phyloP scores from a whole-genome alignment of 2,797 vertebrate species.

The Eremophila alpestris region DNA sequence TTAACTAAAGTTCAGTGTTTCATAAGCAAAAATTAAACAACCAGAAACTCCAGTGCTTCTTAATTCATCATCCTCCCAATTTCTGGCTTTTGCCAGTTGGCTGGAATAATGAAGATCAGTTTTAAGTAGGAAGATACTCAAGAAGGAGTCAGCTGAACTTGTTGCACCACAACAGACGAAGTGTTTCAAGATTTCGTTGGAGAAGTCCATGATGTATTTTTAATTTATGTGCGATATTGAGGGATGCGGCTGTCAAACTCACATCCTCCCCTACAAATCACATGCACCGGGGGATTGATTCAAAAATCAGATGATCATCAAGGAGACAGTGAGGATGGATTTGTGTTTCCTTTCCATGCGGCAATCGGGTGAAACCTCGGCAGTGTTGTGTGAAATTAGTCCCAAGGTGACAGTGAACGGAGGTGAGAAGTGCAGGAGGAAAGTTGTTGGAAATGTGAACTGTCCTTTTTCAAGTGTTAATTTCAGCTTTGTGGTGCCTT shows the following conservation, averaged over 20 bases:
- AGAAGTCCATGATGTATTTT: not conserved
- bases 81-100: not conserved
- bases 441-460: conserved; percentile 28
- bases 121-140: not conserved
- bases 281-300: not conserved
- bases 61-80: not conserved
- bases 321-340: not conserved
- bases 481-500: not conserved
- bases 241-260: not conserved
- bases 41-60: not conserved
- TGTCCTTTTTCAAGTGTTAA: not conserved
- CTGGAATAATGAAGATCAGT: not conserved
- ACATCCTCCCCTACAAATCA: not conserved
- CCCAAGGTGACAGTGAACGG: not conserved
- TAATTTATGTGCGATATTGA: not conserved
- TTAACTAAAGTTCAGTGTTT: not conserved
- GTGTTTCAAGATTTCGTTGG: not conserved
- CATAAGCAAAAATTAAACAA: not conserved
- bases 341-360: not conserved
- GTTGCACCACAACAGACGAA: not conserved
- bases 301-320: not conserved
- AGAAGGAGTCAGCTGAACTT: not conserved
- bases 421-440: not conserved
- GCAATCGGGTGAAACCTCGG: not conserved
- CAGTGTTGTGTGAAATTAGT: not conserved